Evolutionary conservation across 2,888 invertebrate genomes (phyloP).

Genomic region (Prionchulus punctatus): DNA sequence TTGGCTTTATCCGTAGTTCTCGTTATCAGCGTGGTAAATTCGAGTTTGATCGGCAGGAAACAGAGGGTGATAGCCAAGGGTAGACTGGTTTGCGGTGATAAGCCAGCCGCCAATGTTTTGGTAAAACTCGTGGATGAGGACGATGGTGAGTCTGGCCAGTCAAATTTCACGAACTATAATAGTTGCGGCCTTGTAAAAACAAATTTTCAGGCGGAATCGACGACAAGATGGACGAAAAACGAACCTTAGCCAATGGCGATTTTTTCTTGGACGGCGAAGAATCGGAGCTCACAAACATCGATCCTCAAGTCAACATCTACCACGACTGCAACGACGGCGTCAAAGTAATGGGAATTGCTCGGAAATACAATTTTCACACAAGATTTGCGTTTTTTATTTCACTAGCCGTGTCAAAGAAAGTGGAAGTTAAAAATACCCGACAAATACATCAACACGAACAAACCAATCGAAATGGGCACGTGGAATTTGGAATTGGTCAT

Average conservation of each 20-base stretch:
- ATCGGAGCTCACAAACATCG: conserved; percentile 1
- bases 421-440: not conserved
- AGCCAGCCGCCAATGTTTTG: not conserved
- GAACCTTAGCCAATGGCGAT: conserved; percentile 1
- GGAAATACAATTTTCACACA: too few relatives aligned
- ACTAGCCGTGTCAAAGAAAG: not conserved
- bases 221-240: conserved; percentile 1
- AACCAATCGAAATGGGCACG: not conserved
- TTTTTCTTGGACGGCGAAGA: not conserved
- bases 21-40: not conserved
- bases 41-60: not conserved
- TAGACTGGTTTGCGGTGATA: not conserved
- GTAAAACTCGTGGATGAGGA: conserved; percentile 1
- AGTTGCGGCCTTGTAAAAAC: not conserved
- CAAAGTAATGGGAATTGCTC: too few relatives aligned
- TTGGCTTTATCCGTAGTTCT: not conserved
- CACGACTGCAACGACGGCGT: conserved; percentile 4
- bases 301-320: not conserved
- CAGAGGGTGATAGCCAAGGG: not conserved
- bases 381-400: not conserved
- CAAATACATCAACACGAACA: not conserved
- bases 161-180: too few relatives aligned
- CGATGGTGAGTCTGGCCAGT: not conserved
- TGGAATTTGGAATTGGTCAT: not conserved
- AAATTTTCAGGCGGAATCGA: not conserved